Base-by-base conservation (phyloP, 2,888 invertebrate species). In the Chrysolina americana region DNA sequence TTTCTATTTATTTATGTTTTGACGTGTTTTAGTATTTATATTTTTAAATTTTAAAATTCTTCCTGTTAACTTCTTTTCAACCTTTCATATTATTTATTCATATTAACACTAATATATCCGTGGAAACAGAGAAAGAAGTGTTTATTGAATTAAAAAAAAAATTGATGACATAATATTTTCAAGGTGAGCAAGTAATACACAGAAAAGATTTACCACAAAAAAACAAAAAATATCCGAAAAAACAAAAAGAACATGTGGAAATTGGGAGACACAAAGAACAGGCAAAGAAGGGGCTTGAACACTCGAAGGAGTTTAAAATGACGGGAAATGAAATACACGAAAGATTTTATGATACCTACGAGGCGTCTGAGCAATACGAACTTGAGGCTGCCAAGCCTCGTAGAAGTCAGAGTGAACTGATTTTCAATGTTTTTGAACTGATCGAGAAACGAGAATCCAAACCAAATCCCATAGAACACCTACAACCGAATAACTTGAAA, bases 321-420 rank as follows among this genome's bases (percentile, higher is more conserved):
- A 4, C 19, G 11, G 53, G 21, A 53, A 53, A 53, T 21, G 21
- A 21, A 53, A 53, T 53, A 21, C 21, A 36, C 10, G 28, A 59
- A 9, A n/a, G 53, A 53, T 68, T 41, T 21, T 56, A 36, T 47
- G 48, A 68, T 36, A 66, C 48, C 28, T 66, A 41, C 17, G 53
- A 68, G 9, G 28, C 10, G 4, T 23, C 41, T 21, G 79, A 80
- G 64, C 78, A 78, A 59, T 81, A 80, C 50, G 79, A 82, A 62
- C 72, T 81, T 8, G 81, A 82, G 64, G 78, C 79, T 2, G 79
- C 80, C 17, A 78, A 75, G 41, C 82, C 81, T 1, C 72, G 76
- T 21, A 72, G 70, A 19, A 68, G 63, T 19, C 73, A 74, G 13
- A 80, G 76, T 19, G 70, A 75, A 36, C 21, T 70, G 28, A 19